A percentile compares a stretch with the other conserved stretches of the same genome.
Evolutionary conservation across 2,888 invertebrate species (phyloP).

Genomic region (Synergus laeviventris): DNA sequence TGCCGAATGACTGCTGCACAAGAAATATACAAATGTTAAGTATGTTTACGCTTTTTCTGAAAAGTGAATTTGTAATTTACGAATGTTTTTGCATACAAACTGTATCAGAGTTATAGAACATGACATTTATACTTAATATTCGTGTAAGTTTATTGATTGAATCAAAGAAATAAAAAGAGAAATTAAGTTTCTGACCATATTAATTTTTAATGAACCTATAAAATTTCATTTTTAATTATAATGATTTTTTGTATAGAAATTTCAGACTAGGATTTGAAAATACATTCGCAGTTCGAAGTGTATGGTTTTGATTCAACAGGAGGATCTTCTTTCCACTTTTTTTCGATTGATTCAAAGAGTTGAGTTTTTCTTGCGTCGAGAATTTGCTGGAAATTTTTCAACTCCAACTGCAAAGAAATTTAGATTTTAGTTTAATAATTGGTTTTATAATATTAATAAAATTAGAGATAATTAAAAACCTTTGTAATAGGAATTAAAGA

Average conservation of each 20-base stretch:
- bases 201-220: not conserved
- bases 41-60: too few species aligned
- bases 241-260: not conserved
- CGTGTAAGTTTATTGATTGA: not conserved
- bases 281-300: not conserved
- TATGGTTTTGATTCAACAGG: not conserved
- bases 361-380: slow-evolving; percentile 34
- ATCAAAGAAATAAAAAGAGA: not conserved
- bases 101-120: slow-evolving; percentile 21
- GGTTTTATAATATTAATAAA: not conserved
- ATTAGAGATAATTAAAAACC: slow-evolving; percentile 63
- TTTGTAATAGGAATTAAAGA: slow-evolving; percentile 79
- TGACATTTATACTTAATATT: slow-evolving; percentile 28
- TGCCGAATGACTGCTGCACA: too few species aligned
- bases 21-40: too few species aligned
- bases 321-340: slow-evolving; percentile 6
- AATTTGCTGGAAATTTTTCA: slow-evolving; percentile 29
- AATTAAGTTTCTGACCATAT: not conserved
- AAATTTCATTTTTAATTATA: not conserved
- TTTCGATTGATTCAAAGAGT: not conserved
- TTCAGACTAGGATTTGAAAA: not conserved
- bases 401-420: slow-evolving; percentile 36
- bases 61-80: slow-evolving; percentile 19
- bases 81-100: not conserved
- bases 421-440: not conserved